These are phyloP conservation scores for Megaleporinus macrocephalus DNA, from an alignment of 2,113 vertebrate genomes.

Conservation along the genomic window DNA sequence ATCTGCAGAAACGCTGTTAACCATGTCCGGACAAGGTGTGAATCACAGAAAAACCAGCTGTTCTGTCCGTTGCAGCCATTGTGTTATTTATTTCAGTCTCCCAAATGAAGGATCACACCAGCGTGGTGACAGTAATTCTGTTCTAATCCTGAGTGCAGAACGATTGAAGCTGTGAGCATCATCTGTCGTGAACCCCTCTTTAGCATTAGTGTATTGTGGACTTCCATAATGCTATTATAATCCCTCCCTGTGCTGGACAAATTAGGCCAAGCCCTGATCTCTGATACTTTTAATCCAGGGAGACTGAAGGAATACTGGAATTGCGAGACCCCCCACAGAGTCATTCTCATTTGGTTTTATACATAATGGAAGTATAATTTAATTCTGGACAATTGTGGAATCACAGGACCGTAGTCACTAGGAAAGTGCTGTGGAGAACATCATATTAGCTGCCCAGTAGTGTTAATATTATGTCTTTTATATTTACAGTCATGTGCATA, in stretches of 20 bases:
- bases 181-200: not conserved
- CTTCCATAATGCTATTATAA: conserved; percentile 71
- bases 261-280: conserved; percentile 62
- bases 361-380: not conserved
- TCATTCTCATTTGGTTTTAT: not conserved
- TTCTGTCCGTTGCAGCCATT: conserved; percentile 7
- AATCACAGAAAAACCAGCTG: conserved; percentile 43
- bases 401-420: too few relatives aligned
- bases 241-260: conserved; percentile 64
- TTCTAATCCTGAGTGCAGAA: not conserved
- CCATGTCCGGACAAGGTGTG: not conserved
- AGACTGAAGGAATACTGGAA: conserved; percentile 55
- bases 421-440: too few relatives aligned
- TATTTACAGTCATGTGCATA: too few relatives aligned
- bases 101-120: conserved; percentile 16
- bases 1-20: conserved; percentile 12
- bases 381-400: not conserved
- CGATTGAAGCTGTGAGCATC: not conserved
- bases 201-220: conserved; percentile 26
- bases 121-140: conserved; percentile 24
- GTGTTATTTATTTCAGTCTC: conserved; percentile 19
- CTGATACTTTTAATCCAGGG: conserved; percentile 69
- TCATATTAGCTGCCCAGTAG: too few relatives aligned
- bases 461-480: too few relatives aligned
- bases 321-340: conserved; percentile 58